These are phyloP conservation scores for Cryptocephalus moraei DNA, from an alignment of 2,888 invertebrate species.

Conservation along the genomic window DNA sequence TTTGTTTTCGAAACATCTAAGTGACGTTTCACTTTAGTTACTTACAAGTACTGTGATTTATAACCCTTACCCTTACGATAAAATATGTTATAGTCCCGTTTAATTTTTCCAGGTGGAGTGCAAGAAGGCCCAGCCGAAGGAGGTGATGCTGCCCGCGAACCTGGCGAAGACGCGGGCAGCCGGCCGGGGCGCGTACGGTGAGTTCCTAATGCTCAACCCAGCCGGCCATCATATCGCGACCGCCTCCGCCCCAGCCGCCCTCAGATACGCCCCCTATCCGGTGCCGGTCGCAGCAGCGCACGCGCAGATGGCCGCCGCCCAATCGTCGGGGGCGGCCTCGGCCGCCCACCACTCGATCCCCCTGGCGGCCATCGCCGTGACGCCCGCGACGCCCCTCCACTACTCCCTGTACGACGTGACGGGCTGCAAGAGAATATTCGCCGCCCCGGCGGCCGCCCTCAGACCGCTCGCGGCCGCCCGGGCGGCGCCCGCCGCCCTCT, in stretches of 20 bases:
- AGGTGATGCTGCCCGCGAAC: slow-evolving; percentile 98
- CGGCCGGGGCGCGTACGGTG: slow-evolving; percentile 94
- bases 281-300: slow-evolving; percentile 34
- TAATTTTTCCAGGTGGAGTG: slow-evolving; percentile 82
- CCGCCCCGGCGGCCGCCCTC: slow-evolving; percentile 38
- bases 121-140: slow-evolving; percentile 99
- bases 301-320: slow-evolving; percentile 35
- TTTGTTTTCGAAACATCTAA: too few relatives aligned
- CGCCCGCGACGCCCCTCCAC: slow-evolving; percentile 32
- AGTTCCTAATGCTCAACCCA: slow-evolving; percentile 83
- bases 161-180: slow-evolving; percentile 92
- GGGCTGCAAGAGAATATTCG: slow-evolving; percentile 45
- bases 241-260: slow-evolving; percentile 36
- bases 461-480: slow-evolving; percentile 41
- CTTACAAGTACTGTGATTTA: too few relatives aligned
- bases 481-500: slow-evolving; percentile 44
- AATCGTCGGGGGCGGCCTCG: slow-evolving; percentile 35
- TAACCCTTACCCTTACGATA: too few relatives aligned
- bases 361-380: slow-evolving; percentile 33
- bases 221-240: slow-evolving; percentile 30
- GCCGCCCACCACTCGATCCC: slow-evolving; percentile 25
- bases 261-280: slow-evolving; percentile 52
- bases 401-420: slow-evolving; percentile 43
- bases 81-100: too few relatives aligned
- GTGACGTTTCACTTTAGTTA: too few relatives aligned